Percentiles rank a stretch among this genome's conserved stretches.
phyloP scores from a whole-genome alignment of 2,113 vertebrate genomes.

The Tetraodon nigroviridis region DNA sequence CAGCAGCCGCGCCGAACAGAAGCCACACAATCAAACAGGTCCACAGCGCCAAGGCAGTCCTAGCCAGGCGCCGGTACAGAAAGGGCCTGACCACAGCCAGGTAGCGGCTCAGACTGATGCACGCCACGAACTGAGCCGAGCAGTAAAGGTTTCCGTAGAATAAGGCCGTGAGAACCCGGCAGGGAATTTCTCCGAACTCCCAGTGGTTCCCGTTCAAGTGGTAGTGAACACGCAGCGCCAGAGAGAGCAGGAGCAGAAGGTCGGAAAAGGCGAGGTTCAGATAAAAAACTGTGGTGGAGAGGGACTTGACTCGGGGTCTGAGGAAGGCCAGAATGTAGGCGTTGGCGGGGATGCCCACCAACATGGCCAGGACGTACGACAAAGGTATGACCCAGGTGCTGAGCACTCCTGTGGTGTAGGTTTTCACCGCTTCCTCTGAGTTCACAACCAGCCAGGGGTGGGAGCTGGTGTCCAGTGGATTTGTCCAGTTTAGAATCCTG shows the following conservation, averaged over 20 bases:
- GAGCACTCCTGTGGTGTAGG: slow-evolving; percentile 74
- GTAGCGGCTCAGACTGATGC: slow-evolving; percentile 85
- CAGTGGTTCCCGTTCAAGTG: slow-evolving; percentile 85
- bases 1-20: slow-evolving; percentile 71
- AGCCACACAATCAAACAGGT: slow-evolving; percentile 76
- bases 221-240: slow-evolving; percentile 83
- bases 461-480: slow-evolving; percentile 20
- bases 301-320: slow-evolving; percentile 67
- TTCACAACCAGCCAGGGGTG: slow-evolving; percentile 33
- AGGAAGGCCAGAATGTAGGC: slow-evolving; percentile 78
- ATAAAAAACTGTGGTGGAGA: slow-evolving; percentile 77
- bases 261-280: slow-evolving; percentile 83
- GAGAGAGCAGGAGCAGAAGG: slow-evolving; percentile 80
- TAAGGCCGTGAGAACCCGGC: slow-evolving; percentile 73
- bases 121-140: slow-evolving; percentile 81
- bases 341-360: slow-evolving; percentile 83
- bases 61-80: slow-evolving; percentile 78
- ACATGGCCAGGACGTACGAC: slow-evolving; percentile 75
- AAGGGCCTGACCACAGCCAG: slow-evolving; percentile 88
- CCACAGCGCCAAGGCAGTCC: slow-evolving; percentile 61
- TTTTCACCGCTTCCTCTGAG: slow-evolving; percentile 21
- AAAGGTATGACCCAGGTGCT: slow-evolving; percentile 81
- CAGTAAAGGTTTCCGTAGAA: slow-evolving; percentile 92
- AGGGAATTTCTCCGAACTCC: slow-evolving; percentile 85
- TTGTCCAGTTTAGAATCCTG: neutral